Conservation (phyloP, 2,888 invertebrate species). For the Temnothorax rugatulus region DNA sequence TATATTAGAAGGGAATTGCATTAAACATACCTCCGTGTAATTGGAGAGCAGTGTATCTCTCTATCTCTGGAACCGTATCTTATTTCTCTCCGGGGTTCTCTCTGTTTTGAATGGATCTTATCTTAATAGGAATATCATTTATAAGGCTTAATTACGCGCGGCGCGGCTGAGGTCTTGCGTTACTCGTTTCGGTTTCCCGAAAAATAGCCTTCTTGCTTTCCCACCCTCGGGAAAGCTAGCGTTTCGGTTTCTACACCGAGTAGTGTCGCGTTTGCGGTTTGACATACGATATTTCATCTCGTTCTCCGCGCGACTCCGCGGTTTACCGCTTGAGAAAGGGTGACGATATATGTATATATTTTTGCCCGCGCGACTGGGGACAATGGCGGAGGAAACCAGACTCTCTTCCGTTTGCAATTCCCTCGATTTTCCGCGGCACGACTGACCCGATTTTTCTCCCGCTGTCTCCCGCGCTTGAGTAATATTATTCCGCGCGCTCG, state of each 20-base stretch:
- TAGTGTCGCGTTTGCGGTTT: constrained; percentile 65
- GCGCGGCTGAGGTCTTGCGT: not conserved
- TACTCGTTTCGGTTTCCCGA: not conserved
- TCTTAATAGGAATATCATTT: constrained; percentile 23
- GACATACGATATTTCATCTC: constrained; percentile 59
- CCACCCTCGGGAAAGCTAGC: not conserved
- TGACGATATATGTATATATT: not conserved
- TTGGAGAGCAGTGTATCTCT: not conserved
- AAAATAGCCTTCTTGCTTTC: not conserved
- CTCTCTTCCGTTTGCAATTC: not conserved
- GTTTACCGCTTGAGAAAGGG: constrained; percentile 63
- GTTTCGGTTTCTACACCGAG: not conserved
- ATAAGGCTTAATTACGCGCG: not conserved
- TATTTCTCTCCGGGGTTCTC: not conserved
- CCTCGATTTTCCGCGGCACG: not conserved
- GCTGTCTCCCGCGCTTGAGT: constrained; percentile 8
- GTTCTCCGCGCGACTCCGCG: constrained; percentile 55
- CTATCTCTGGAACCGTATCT: not conserved
- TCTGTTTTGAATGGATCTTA: not conserved
- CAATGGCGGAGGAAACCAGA: not conserved
- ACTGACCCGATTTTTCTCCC: constrained; percentile 28
- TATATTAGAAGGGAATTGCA: constrained; percentile 1
- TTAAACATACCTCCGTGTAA: not conserved
- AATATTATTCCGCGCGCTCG: constrained; percentile 10
- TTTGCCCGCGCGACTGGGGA: not conserved